Conservation (phyloP, 2,888 invertebrate genomes). For the Lampropteryx suffumata region DNA sequence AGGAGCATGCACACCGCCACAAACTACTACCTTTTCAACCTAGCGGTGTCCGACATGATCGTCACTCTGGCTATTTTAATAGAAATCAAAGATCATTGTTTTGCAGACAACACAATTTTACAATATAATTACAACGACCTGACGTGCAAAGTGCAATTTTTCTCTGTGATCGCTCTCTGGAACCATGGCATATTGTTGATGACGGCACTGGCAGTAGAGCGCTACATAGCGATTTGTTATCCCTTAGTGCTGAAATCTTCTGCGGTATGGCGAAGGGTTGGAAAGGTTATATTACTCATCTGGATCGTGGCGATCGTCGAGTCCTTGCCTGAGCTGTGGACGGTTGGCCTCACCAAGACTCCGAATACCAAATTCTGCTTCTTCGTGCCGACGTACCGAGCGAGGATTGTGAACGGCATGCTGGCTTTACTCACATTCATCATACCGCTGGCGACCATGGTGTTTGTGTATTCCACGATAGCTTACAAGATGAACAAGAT, state of each 20-base stretch:
- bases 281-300: conserved; percentile 49
- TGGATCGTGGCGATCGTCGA: conserved; percentile 56
- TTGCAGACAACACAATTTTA: conserved; percentile 35
- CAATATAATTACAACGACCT: conserved; percentile 40
- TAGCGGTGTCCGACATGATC: conserved; percentile 66
- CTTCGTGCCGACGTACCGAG: conserved; percentile 46
- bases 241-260: conserved; percentile 49
- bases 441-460: conserved; percentile 55
- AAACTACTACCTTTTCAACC: conserved; percentile 66
- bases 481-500: conserved; percentile 52
- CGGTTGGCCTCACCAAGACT: conserved; percentile 46
- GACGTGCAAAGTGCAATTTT: conserved; percentile 54
- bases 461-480: conserved; percentile 57
- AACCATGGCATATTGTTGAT: conserved; percentile 59
- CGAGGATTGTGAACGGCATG: conserved; percentile 50
- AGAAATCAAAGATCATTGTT: conserved; percentile 44
- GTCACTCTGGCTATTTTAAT: conserved; percentile 57
- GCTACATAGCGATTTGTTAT: conserved; percentile 58
- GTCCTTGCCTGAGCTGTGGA: conserved; percentile 53
- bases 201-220: conserved; percentile 59
- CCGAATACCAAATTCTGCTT: conserved; percentile 48
- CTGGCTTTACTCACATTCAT: conserved; percentile 53
- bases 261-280: conserved; percentile 50
- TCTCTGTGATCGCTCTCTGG: conserved; percentile 52
- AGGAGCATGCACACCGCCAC: conserved; percentile 68